Evolutionary conservation across 2,113 vertebrate genomes (phyloP), one percentile per base, ranked within the genome.

Genomic region (Chiloscyllium plagiosum): DNA sequence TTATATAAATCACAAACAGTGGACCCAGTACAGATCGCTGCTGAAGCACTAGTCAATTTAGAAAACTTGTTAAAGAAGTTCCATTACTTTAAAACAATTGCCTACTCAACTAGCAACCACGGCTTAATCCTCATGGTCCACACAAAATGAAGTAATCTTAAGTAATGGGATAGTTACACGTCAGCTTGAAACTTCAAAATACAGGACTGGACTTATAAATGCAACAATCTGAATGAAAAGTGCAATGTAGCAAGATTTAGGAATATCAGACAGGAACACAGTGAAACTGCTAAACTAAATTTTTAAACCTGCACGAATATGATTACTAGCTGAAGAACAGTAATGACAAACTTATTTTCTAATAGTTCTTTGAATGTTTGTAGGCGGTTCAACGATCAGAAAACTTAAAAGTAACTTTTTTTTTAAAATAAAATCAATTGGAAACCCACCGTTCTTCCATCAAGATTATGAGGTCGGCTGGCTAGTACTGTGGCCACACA

Each of bases 401-500:
- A 76, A 76, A 72, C 22, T 95, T 80, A 26, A 52, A 42, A 83
- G 2, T 87, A 65, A 26, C 37, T 7, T 15, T 66, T 96, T 66
- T 47, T 56, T 29, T 19, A 66, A 33, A 69, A 47, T 47, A 47
- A 78, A 20, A 12, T 76, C 61, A 90, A 87, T n/a, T 42, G 29
- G 69, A 76, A 93, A 99, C 99, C 99, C 97, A 99, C 99, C 96
- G 99, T 99, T 97, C 99, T 98, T 96, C 99, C 99, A 96, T 99
- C 99, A 96, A 99, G 98, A 96, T 98, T 99, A 92, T 99, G 99
- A 94, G 99, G 99, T 98, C 99, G 99, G 96, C 99, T 99, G 97
- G 99, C 99, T 98, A 99, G 97, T 96, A 99, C 99, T 7, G 98
- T 99, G 96, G 99, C 99, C 97, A 99, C 99, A 97, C 99, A 99